Conservation (phyloP, 2,113 vertebrate genomes). For the Herpailurus yagouaroundi region DNA sequence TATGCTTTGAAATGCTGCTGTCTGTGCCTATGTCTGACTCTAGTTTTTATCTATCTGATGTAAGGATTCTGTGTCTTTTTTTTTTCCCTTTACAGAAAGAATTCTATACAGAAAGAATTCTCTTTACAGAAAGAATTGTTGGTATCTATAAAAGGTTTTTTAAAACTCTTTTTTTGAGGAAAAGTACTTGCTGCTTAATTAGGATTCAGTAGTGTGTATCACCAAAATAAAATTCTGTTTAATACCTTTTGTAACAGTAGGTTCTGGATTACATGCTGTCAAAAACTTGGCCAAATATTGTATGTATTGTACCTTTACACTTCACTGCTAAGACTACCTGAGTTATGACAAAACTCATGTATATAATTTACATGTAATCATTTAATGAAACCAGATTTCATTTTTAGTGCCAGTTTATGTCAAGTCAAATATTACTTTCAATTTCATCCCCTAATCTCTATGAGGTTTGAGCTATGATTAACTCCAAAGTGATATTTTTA, state of each 20-base stretch:
- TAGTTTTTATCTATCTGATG: background rate
- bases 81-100: background rate
- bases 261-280: background rate
- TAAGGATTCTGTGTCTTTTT: background rate
- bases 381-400: background rate
- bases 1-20: background rate
- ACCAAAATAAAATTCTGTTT: background rate
- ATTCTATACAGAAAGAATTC: background rate
- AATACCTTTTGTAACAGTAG: background rate
- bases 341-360: background rate
- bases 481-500: background rate
- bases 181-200: background rate
- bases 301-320: background rate
- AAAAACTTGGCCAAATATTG: background rate
- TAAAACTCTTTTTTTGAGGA: background rate
- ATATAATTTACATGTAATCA: background rate
- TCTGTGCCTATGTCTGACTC: background rate
- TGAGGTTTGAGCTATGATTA: constrained; percentile 1
- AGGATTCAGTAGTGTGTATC: background rate
- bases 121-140: background rate
- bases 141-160: background rate
- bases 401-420: background rate
- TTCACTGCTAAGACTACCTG: background rate
- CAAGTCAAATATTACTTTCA: constrained; percentile 7
- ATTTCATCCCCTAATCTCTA: background rate